Percentiles rank a stretch among this genome's conserved stretches.
These are phyloP conservation scores for Virgularia gustaviana DNA, from an alignment of 92 coral and sea anemone genomes.

Conservation along the genomic window DNA sequence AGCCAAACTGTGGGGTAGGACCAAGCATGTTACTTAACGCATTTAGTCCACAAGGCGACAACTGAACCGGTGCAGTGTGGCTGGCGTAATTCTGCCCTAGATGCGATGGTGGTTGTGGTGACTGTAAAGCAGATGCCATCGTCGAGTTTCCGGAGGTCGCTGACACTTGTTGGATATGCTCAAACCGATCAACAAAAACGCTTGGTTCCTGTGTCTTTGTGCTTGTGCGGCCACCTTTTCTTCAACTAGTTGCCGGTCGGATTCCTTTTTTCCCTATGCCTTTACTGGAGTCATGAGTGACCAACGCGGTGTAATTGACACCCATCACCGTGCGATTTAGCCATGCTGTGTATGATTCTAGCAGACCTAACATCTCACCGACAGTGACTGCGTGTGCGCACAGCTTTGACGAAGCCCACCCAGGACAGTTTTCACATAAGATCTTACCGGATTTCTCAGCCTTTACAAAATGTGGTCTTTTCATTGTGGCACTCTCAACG, in stretches of 20 bases:
- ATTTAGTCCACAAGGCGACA: background rate
- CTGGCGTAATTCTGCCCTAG: too few relatives aligned
- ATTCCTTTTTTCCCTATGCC: slow-evolving; percentile 47
- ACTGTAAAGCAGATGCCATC: background rate
- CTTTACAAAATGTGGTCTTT: slow-evolving; percentile 38
- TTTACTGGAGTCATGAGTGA: slow-evolving; percentile 22
- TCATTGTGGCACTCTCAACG: slow-evolving; percentile 32
- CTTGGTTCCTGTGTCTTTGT: slow-evolving; percentile 1
- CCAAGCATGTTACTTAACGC: background rate
- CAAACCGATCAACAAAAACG: slow-evolving; percentile 7
- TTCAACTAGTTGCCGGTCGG: slow-evolving; percentile 8
- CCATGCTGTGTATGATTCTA: slow-evolving; percentile 28
- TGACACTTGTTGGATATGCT: background rate
- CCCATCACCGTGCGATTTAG: background rate
- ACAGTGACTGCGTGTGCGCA: slow-evolving; percentile 43
- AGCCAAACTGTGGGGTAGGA: slow-evolving; percentile 27
- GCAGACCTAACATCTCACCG: slow-evolving; percentile 7
- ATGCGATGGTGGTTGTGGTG: background rate
- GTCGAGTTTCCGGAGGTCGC: background rate
- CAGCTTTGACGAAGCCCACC: slow-evolving; percentile 21
- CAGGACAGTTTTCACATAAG: slow-evolving; percentile 37
- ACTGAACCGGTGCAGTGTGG: background rate
- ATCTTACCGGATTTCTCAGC: slow-evolving; percentile 27
- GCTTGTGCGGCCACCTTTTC: slow-evolving; percentile 16
- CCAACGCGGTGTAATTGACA: slow-evolving; percentile 27